These are phyloP conservation scores for Oxystoma pomonae DNA, from an alignment of 2,888 invertebrate genomes.

Conservation along the genomic window DNA sequence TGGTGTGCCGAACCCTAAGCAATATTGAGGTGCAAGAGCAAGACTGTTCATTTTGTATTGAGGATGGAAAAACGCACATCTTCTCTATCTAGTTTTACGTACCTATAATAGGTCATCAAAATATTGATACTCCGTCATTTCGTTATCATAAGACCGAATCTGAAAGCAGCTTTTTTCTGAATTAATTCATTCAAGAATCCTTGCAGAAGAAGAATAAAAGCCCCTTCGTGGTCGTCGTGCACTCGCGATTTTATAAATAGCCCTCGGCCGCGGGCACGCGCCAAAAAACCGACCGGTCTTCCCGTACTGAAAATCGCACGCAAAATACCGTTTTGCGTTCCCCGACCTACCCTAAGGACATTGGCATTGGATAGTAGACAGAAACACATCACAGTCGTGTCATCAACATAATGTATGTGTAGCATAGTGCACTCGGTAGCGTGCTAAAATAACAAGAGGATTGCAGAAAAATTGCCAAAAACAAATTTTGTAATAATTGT, in stretches of 20 bases:
- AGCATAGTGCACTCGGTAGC: not conserved
- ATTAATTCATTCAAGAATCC: not conserved
- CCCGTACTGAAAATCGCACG: constrained; percentile 30
- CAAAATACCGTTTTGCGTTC: constrained; percentile 41
- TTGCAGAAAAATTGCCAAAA: too few species aligned
- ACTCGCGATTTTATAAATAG: not conserved
- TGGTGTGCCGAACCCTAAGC: too few species aligned
- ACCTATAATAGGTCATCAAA: too few species aligned
- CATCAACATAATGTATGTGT: not conserved
- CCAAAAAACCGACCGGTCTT: constrained; percentile 2
- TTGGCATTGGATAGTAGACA: constrained; percentile 40
- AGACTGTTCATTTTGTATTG: too few species aligned
- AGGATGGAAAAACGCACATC: too few species aligned
- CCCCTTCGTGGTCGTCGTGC: not conserved
- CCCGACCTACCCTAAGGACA: constrained; percentile 47
- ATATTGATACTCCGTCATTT: too few species aligned
- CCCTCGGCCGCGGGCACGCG: not conserved
- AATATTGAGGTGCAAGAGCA: too few species aligned
- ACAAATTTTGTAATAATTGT: too few species aligned
- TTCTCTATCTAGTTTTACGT: too few species aligned
- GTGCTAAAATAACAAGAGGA: not conserved
- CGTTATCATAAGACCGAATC: too few species aligned
- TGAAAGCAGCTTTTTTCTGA: too few species aligned
- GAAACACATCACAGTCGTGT: not conserved
- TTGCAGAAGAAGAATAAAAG: not conserved